Base-by-base conservation (phyloP, 2,113 vertebrate genomes). In the Promerops cafer region DNA sequence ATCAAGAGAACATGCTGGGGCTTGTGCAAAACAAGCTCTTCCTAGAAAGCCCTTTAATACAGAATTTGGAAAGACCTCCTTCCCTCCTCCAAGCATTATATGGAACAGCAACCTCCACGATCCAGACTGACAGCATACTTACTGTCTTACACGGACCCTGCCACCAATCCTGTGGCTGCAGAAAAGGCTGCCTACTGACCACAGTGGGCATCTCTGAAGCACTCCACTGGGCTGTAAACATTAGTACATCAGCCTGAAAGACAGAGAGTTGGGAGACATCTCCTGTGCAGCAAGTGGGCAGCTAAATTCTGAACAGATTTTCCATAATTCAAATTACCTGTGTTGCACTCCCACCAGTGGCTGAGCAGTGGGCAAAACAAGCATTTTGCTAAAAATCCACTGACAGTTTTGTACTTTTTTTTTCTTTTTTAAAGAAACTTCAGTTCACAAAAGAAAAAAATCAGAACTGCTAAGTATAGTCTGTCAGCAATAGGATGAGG, bases 21-120 rank as follows among this genome's bases (percentile, higher is more conserved):
- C 24, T 76, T 40, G 7, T 19, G 37, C 11, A 88, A 45, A 77
- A 20, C 26, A 61, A 80, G 42, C 3, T 66, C 13, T 44, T 79
- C 40, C 1, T 4, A 61, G 53, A 87, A 79, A 57, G 12, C 23
- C 33, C 49, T 72, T 66, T 45, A 80, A 77, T 24, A 35, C 3
- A 86, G 50, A 31, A 61, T 18, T 57, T 45, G 49, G 24, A 78
- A 70, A 23, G 39, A 35, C 28, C 83, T 94, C 16, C 10, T 76
- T 11, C 13, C 11, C n/a, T 10, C 0, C 2, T 22, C 2, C 21
- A 54, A 14, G 14, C 12, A 27, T 50, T 37, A 35, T 3, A 33
- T 20, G 14, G 31, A 57, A 33, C 6, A 65, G 57, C 7, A 69
- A 35, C 1, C 2, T 4, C 10, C 63, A 39, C 40, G 28, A 26